Conservation (phyloP, 35 echinoderm and acorn worm genomes). For the Apostichopus parvimensis region DNA sequence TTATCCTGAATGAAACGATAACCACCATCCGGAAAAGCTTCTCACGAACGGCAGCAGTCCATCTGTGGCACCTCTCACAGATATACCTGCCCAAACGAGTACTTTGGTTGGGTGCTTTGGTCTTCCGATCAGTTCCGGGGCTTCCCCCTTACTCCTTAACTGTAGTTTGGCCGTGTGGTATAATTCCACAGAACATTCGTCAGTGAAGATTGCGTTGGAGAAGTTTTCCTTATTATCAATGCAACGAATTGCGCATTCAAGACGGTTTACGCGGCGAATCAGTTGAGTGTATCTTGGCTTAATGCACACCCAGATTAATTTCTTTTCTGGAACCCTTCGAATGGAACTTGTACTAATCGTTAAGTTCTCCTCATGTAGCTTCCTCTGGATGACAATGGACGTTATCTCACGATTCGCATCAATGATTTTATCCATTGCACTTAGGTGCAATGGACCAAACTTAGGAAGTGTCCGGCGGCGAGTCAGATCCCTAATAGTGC, state of each 20-base stretch:
- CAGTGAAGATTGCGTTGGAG: slow-evolving; percentile 3
- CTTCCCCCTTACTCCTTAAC: background rate
- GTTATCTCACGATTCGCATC: slow-evolving; percentile 1
- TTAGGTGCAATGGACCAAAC: background rate
- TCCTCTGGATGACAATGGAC: background rate
- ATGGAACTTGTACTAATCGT: background rate
- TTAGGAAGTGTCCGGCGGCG: background rate
- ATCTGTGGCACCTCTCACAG: background rate
- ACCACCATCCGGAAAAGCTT: background rate
- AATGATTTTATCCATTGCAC: background rate
- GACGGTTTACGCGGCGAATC: background rate
- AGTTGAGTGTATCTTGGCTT: background rate
- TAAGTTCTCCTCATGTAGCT: background rate
- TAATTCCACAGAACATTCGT: slow-evolving; percentile 45
- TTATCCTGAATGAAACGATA: slow-evolving; percentile 31
- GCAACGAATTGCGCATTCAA: background rate
- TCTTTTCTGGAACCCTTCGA: background rate
- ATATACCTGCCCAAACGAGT: slow-evolving; percentile 57
- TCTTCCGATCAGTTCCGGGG: background rate
- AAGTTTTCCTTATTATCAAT: background rate
- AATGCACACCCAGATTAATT: slow-evolving; percentile 23
- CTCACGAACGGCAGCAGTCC: background rate
- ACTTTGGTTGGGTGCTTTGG: slow-evolving; percentile 31
- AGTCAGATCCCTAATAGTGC: background rate
- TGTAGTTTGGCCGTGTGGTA: background rate